Evolutionary conservation across 2,888 invertebrate species (phyloP).

Genomic region (Caenorhabditis doughertyi): DNA sequence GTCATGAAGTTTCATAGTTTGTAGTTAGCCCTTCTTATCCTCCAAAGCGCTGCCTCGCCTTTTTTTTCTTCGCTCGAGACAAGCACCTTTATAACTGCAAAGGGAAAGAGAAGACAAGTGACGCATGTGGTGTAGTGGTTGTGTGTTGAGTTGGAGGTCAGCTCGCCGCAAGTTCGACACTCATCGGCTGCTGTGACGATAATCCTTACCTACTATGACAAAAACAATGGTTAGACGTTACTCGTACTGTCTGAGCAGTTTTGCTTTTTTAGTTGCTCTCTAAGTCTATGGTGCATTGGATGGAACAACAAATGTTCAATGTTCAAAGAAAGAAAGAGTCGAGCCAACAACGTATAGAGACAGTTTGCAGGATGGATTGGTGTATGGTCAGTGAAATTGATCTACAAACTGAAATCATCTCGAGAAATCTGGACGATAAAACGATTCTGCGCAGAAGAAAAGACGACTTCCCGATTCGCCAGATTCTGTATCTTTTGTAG

Average conservation of each 20-base stretch:
- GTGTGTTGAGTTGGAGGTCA: slow-evolving; percentile 4
- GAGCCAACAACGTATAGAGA: slow-evolving; percentile 32
- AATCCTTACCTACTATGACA: slow-evolving; percentile 68
- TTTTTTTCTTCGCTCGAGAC: neutral
- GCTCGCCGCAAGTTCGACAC: slow-evolving; percentile 29
- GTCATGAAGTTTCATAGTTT: slow-evolving; percentile 9
- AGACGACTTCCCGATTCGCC: slow-evolving; percentile 26
- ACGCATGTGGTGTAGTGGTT: slow-evolving; percentile 54
- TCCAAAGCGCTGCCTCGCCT: neutral
- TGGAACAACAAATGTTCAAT: slow-evolving; percentile 43
- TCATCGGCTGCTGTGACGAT: slow-evolving; percentile 63
- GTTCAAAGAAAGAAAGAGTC: slow-evolving; percentile 21
- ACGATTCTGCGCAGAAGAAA: slow-evolving; percentile 15
- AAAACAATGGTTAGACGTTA: slow-evolving; percentile 66
- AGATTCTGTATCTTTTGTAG: slow-evolving; percentile 19
- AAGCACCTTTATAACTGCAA: slow-evolving; percentile 20
- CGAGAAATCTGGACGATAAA: slow-evolving; percentile 22
- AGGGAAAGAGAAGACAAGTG: neutral
- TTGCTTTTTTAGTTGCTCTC: slow-evolving; percentile 49
- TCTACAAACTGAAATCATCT: slow-evolving; percentile 29
- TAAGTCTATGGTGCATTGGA: neutral
- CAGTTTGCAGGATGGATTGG: slow-evolving; percentile 46
- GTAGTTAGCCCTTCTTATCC: slow-evolving; percentile 4
- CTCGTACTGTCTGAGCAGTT: slow-evolving; percentile 71
- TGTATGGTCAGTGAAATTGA: slow-evolving; percentile 54